Evolutionary conservation across 2,113 vertebrate species (phyloP).

Genomic region (Chloroceryle aenea): DNA sequence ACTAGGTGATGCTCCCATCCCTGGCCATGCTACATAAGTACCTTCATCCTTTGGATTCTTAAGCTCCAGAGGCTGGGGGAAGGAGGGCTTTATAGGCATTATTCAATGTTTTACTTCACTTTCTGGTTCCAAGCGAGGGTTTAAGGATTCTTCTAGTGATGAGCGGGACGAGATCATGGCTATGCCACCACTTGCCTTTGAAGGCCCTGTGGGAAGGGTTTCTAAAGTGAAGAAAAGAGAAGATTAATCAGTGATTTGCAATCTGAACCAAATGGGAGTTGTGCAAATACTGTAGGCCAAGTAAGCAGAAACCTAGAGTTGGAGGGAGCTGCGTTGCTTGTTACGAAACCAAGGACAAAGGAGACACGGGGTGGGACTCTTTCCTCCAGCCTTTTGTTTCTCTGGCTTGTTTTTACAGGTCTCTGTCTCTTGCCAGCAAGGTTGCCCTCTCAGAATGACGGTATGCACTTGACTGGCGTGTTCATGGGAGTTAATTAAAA

Average conservation of each 20-base stretch:
- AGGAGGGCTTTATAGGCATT: background rate
- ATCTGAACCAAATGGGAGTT: background rate
- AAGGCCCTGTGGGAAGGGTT: background rate
- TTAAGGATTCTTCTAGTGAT: background rate
- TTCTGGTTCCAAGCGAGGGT: background rate
- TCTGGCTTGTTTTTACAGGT: background rate
- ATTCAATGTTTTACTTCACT: background rate
- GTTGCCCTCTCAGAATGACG: background rate
- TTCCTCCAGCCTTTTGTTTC: background rate
- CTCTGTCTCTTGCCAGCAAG: background rate
- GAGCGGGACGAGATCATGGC: background rate
- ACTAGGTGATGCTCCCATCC: background rate
- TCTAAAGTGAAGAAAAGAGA: background rate
- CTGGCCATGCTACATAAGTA: background rate
- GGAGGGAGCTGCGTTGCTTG: background rate
- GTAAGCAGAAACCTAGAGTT: background rate
- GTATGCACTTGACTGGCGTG: background rate
- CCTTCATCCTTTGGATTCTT: background rate
- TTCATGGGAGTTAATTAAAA: background rate
- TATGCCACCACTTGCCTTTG: background rate
- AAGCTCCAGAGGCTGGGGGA: background rate
- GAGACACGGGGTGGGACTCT: background rate
- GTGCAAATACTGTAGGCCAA: background rate
- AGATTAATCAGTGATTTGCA: conserved; percentile 17
- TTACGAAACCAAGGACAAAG: conserved; percentile 36